Base-by-base conservation (phyloP, 2,888 invertebrate species). In the Hirtodrosophila alboralis region DNA sequence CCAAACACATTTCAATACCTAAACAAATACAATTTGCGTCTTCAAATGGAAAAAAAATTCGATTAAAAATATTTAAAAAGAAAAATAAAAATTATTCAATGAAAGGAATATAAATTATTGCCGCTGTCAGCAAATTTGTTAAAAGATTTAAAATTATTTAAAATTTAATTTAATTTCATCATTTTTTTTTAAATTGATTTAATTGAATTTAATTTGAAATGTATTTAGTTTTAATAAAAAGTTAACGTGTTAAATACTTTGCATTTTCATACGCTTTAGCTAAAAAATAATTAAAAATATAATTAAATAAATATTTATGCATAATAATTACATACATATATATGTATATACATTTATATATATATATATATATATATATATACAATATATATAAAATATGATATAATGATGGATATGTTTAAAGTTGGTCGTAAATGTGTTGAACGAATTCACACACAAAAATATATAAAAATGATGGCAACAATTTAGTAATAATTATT, bases 231-330 rank as follows among this genome's bases (percentile, higher is more conserved):
- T 23, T 43, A 61, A n/a, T n/a, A n/a, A n/a, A 57, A 59, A 60
- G 57, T 69, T 60, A 75, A 57, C 57, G 38, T 77, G 78, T 78
- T 79, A 73, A 79, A 79, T 71, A 81, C 85, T 81, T 88, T 88
- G 86, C 87, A 86, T 87, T 88, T 86, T 83, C 80, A 81, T 80
- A 86, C 84, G 87, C 86, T 87, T 88, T 87, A 88, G 87, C 84
- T 88, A 87, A 86, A 75, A 54, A 58, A 72, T 65, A 72, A 63
- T 72, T 71, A 72, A 47, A 66, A 52, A 59, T 69, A 63, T 62
- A 66, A 63, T 62, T 68, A 71, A 64, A 70, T 52, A 77, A 70
- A 73, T 71, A 78, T 80, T 80, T 70, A 74, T 68, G 53, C 51
- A 66, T 56, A 69, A 68, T 54, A 62, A 49, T 57, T 43, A 60